phyloP scores from a whole-genome alignment of 2,113 vertebrate species.

The Cygnus buccinator region DNA sequence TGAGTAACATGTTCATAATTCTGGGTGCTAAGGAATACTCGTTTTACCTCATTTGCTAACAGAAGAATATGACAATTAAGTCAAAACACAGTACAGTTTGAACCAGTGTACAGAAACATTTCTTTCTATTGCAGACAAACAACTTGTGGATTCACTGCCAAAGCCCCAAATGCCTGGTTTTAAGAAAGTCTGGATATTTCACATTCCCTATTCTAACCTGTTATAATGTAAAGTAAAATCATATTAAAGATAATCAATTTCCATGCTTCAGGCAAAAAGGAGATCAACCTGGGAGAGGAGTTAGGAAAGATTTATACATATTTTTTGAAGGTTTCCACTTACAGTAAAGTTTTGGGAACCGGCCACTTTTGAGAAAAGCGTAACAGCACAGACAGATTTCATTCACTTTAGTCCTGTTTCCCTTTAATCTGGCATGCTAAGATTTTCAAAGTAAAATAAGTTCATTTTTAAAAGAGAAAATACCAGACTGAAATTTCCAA shows the following conservation, averaged over 20 bases:
- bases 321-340: slow-evolving; percentile 25
- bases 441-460: not conserved
- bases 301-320: not conserved
- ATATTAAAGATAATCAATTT: slow-evolving; percentile 44
- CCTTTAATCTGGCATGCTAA: not conserved
- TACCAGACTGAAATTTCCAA: not conserved
- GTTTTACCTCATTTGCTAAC: not conserved
- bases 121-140: not conserved
- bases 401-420: not conserved
- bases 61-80: not conserved
- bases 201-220: not conserved
- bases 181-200: not conserved
- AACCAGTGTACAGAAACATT: not conserved
- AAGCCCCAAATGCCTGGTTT: not conserved
- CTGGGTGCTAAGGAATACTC: not conserved
- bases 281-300: slow-evolving; percentile 6
- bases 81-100: not conserved
- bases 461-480: not conserved
- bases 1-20: not conserved
- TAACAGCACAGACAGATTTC: not conserved
- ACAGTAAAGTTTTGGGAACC: not conserved
- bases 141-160: not conserved
- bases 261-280: slow-evolving; percentile 22
- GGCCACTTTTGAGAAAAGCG: not conserved
- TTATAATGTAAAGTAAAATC: slow-evolving; percentile 31